Evolutionary conservation across 2,888 invertebrate species (phyloP).

Genomic region (Priocnemis perturbator): DNA sequence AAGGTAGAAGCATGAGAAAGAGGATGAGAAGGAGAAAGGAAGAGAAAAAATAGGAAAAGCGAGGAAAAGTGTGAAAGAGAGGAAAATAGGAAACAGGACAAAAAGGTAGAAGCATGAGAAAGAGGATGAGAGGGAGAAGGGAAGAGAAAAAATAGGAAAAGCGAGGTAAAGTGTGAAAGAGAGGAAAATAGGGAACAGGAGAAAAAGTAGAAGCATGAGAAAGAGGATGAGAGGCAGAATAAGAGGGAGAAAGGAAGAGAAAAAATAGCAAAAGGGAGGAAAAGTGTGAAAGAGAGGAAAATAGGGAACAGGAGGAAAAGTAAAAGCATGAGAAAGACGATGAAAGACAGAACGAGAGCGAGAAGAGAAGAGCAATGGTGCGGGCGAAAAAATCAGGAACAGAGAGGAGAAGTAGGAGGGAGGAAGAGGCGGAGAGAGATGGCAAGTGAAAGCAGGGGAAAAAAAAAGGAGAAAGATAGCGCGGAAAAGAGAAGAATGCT

Average conservation of each 20-base stretch:
- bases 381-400: neutral
- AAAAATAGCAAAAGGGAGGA: too few species aligned
- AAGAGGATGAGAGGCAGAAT: neutral
- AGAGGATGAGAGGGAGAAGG: too few species aligned
- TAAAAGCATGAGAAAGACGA: too few species aligned
- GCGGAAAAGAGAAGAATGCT: conserved; percentile 7
- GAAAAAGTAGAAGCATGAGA: neutral
- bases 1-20: too few species aligned
- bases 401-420: too few species aligned
- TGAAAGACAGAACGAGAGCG: neutral
- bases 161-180: neutral
- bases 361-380: neutral
- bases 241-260: neutral
- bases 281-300: too few species aligned
- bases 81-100: too few species aligned
- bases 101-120: too few species aligned
- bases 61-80: too few species aligned
- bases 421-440: too few species aligned
- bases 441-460: neutral
- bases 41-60: neutral
- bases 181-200: neutral
- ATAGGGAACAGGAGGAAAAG: too few species aligned
- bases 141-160: conserved; percentile 1
- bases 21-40: neutral
- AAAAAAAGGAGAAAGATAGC: neutral